A percentile compares a stretch with the other conserved stretches of the same genome.
Conservation (phyloP, 2,113 vertebrate species). For the Gymnarchus niloticus region DNA sequence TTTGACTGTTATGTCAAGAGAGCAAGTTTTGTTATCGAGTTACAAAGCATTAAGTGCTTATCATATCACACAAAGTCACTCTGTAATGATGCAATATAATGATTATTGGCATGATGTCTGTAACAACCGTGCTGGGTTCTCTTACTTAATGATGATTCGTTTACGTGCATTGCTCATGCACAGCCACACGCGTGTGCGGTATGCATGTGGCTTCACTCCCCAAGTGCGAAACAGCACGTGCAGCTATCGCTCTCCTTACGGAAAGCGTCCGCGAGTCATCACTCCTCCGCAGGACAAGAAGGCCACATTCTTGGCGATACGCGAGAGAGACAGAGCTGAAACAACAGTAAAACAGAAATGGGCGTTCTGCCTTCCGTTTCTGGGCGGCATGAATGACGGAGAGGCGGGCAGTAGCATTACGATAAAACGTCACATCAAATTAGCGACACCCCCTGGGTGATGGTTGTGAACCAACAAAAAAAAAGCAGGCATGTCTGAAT, state of each 20-base stretch:
- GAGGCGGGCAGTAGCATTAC: no score
- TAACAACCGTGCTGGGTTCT: not conserved
- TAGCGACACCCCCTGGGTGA: no score
- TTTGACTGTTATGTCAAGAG: not conserved
- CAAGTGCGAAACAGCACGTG: conserved; percentile 34
- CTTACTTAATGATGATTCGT: not conserved
- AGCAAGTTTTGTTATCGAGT: not conserved
- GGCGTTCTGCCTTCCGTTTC: no score
- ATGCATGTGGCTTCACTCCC: conserved; percentile 19
- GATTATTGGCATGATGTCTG: not conserved
- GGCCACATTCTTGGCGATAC: no score
- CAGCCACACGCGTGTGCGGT: conserved; percentile 38
- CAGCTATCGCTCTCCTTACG: conserved; percentile 33
- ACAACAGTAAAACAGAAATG: no score
- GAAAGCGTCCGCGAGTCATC: conserved; percentile 53
- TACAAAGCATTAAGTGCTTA: conserved; percentile 1
- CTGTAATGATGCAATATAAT: not conserved
- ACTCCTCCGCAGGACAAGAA: no score
- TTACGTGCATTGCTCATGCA: conserved; percentile 12
- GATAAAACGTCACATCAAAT: no score
- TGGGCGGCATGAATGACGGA: no score
- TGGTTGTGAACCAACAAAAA: no score
- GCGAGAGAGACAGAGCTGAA: no score
- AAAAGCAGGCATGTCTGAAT: no score
- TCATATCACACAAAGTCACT: not conserved